Conservation (phyloP, 35 echinoderm and acorn worm genomes). For the Patiria miniata region DNA sequence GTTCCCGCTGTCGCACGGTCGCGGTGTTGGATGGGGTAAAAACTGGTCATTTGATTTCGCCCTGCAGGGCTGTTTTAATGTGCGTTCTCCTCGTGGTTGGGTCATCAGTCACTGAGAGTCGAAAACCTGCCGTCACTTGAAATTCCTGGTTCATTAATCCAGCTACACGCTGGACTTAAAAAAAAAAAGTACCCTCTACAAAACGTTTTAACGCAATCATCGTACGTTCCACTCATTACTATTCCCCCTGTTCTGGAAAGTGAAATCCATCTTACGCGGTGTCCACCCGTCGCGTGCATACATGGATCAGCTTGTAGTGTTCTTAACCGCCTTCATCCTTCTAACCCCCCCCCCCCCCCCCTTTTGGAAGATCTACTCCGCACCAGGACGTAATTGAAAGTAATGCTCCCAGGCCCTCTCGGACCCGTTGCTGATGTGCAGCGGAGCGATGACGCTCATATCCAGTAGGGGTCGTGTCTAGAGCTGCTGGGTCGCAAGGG, state of each 20-base stretch:
- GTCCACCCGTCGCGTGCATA: neutral
- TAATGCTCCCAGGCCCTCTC: neutral
- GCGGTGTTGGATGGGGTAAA: too few relatives aligned
- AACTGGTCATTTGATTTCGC: too few relatives aligned
- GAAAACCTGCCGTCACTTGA: neutral
- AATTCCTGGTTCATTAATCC: constrained; percentile 4
- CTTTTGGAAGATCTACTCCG: neutral
- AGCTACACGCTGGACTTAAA: neutral
- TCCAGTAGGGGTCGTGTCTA: too few relatives aligned
- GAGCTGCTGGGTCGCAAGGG: neutral
- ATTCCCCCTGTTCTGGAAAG: neutral
- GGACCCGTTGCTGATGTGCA: neutral
- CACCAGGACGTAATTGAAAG: constrained; percentile 18
- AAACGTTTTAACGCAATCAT: neutral
- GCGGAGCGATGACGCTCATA: too few relatives aligned
- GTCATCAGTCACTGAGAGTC: neutral
- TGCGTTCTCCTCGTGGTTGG: neutral
- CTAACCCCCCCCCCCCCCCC: neutral
- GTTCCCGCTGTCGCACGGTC: too few relatives aligned
- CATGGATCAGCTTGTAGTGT: neutral
- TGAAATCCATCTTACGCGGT: constrained; percentile 11
- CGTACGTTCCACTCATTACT: constrained; percentile 8
- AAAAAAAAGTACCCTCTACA: neutral
- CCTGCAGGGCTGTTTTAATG: too few relatives aligned
- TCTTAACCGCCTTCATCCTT: too few relatives aligned